A percentile compares a stretch with the other conserved stretches of the same genome.
Conservation (phyloP, 1,140 invertebrate species). For the Harpegnathos saltator region DNA sequence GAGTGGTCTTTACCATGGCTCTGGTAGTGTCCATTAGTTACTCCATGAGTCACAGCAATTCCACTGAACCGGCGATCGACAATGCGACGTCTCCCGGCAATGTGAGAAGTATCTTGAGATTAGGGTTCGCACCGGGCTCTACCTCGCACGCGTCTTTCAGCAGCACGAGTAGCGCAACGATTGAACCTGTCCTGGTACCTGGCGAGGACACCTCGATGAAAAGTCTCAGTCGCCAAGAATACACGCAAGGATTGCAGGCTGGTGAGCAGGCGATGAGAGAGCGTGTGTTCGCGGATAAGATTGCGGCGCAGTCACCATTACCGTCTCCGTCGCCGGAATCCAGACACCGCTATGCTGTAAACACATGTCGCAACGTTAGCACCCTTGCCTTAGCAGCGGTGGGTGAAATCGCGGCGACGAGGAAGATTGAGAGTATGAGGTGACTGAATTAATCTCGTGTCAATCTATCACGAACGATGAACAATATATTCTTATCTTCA, state of each 20-base stretch:
- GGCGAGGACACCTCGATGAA: not conserved
- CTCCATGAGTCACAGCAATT: slow-evolving; percentile 79
- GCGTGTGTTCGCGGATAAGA: slow-evolving; percentile 86
- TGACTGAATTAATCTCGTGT: not conserved
- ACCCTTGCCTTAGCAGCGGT: slow-evolving; percentile 88
- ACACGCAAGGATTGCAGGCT: slow-evolving; percentile 83
- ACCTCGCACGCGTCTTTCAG: slow-evolving; percentile 41
- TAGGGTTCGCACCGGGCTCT: slow-evolving; percentile 38
- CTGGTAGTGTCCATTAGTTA: slow-evolving; percentile 87
- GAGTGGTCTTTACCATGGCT: slow-evolving; percentile 83
- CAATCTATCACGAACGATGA: no score
- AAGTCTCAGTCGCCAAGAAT: slow-evolving; percentile 77
- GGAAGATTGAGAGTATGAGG: slow-evolving; percentile 83
- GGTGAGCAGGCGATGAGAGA: slow-evolving; percentile 87
- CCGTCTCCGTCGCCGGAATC: slow-evolving; percentile 88
- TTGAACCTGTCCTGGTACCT: not conserved
- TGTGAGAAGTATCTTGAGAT: not conserved
- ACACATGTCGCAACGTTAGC: slow-evolving; percentile 87
- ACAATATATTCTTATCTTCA: no score
- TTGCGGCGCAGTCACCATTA: slow-evolving; percentile 81
- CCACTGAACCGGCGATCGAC: not conserved
- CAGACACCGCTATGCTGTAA: slow-evolving; percentile 89
- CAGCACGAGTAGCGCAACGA: not conserved
- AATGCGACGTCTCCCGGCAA: slow-evolving; percentile 6
- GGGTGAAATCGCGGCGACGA: slow-evolving; percentile 89